phyloP scores from a whole-genome alignment of 2,888 invertebrate genomes.

The Syrphus vitripennis region DNA sequence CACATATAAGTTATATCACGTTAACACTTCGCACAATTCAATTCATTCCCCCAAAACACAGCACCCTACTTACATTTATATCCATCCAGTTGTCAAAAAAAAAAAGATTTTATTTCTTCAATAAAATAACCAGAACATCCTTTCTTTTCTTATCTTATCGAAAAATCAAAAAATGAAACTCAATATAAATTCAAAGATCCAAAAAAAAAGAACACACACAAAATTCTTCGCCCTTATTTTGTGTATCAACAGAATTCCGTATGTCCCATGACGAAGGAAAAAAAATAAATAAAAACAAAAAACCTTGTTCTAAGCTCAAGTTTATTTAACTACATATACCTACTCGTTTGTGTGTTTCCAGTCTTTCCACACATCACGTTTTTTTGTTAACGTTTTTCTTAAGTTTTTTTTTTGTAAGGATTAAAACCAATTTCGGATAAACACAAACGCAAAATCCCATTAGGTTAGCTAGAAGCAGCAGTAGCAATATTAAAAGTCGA shows the following conservation, averaged over 20 bases:
- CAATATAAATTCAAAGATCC: neutral
- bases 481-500: neutral
- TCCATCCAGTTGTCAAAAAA: neutral
- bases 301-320: neutral
- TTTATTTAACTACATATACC: neutral
- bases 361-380: neutral
- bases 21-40: neutral
- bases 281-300: neutral
- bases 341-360: neutral
- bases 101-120: neutral
- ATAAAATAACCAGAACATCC: neutral
- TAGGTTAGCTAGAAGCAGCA: constrained; percentile 1
- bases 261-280: neutral
- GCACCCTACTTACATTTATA: too few species aligned
- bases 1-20: neutral
- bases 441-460: constrained; percentile 34
- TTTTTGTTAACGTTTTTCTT: neutral
- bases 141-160: neutral
- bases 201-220: too few species aligned
- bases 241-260: neutral
- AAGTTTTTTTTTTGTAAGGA: constrained; percentile 1
- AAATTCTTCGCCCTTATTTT: neutral
- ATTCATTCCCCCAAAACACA: neutral
- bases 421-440: constrained; percentile 42
- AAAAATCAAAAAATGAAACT: neutral